Evolutionary conservation across 2,888 invertebrate species (phyloP).

Genomic region (Phytoseiulus persimilis): DNA sequence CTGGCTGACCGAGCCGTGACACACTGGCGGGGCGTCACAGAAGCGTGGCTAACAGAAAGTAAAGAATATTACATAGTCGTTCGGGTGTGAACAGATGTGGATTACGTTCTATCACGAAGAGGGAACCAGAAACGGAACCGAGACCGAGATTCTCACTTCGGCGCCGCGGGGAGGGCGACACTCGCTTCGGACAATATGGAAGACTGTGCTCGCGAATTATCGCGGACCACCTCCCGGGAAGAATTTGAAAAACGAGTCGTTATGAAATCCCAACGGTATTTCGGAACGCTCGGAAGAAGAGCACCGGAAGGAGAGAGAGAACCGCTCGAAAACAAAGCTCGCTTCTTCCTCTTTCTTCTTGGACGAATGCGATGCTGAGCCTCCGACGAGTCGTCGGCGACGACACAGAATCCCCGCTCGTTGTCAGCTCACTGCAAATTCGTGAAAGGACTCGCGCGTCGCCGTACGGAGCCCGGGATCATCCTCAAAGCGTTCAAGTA

Average conservation of each 20-base stretch:
- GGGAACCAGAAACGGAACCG: background rate
- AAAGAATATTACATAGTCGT: background rate
- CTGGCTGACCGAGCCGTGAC: background rate
- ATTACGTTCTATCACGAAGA: background rate
- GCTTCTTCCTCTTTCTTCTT: background rate
- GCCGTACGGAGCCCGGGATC: background rate
- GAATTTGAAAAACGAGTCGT: background rate
- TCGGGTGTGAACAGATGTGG: background rate
- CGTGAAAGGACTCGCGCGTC: background rate
- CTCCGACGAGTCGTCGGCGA: too few species aligned
- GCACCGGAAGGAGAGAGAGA: background rate
- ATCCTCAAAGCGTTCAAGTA: background rate
- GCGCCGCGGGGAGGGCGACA: too few species aligned
- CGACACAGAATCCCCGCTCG: too few species aligned
- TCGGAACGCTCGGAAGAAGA: background rate
- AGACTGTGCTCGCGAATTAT: background rate
- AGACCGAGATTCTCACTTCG: too few species aligned
- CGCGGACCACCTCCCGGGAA: background rate
- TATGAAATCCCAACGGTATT: background rate
- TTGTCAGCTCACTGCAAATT: background rate
- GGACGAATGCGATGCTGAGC: too few species aligned
- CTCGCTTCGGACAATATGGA: too few species aligned
- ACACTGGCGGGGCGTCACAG: background rate
- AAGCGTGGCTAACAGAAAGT: background rate
- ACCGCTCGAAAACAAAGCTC: background rate